Conservation (phyloP, 2,888 invertebrate genomes). For the Erpobdella octoculata region DNA sequence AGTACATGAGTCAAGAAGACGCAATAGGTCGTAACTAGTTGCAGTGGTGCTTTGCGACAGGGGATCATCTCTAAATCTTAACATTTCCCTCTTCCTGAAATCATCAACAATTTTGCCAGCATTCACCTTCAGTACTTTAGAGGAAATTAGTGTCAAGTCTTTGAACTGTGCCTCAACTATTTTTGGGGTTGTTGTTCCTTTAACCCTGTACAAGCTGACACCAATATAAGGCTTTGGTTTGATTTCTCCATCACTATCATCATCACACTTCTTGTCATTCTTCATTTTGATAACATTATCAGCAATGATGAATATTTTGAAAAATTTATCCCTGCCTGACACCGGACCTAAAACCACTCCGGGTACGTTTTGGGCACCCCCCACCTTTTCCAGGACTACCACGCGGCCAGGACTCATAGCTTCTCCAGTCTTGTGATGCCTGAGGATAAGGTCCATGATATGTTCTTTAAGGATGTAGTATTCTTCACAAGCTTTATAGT, state of each 20-base stretch:
- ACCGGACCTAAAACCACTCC: conserved; percentile 42
- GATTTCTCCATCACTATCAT: no score
- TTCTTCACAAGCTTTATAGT: conserved; percentile 45
- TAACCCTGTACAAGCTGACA: not conserved
- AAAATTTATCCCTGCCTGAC: conserved; percentile 41
- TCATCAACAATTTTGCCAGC: conserved; percentile 65
- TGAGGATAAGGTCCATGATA: conserved; percentile 40
- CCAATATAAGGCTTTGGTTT: not conserved
- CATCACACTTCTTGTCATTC: no score
- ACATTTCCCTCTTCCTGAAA: conserved; percentile 64
- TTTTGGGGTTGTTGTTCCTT: conserved; percentile 63
- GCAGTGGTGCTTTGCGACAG: conserved; percentile 64
- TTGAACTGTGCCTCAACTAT: conserved; percentile 55
- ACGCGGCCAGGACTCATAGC: conserved; percentile 67
- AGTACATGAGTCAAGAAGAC: conserved; percentile 57
- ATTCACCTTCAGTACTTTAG: conserved; percentile 63
- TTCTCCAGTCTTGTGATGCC: conserved; percentile 54
- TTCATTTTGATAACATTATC: no score
- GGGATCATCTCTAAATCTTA: conserved; percentile 66
- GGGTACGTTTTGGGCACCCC: conserved; percentile 39
- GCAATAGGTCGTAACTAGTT: conserved; percentile 64
- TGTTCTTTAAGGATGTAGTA: conserved; percentile 40
- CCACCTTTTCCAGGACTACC: conserved; percentile 57
- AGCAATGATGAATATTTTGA: conserved; percentile 40
- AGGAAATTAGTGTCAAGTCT: conserved; percentile 51